phyloP scores from a whole-genome alignment of 2,797 vertebrate genomes.

The Gambusia yucatana region DNA sequence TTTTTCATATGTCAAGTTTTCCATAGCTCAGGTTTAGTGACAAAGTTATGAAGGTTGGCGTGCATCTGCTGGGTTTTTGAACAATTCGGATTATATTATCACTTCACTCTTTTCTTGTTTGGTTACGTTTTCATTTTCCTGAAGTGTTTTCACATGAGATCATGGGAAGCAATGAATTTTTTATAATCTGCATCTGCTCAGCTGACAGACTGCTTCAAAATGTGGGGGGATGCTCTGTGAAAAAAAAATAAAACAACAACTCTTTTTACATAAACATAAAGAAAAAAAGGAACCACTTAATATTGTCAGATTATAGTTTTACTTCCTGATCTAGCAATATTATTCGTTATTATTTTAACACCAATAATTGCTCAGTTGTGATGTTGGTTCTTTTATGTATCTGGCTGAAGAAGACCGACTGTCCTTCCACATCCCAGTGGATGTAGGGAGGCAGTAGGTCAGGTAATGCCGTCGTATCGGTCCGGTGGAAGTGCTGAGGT shows the following conservation, averaged over 20 bases:
- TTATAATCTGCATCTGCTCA: constrained; percentile 10
- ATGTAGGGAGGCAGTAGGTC: too few relatives aligned
- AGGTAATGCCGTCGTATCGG: background rate
- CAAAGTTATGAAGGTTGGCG: background rate
- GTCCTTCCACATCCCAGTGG: background rate
- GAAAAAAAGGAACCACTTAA: background rate
- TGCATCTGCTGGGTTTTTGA: background rate
- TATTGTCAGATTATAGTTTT: background rate
- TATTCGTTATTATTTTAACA: background rate
- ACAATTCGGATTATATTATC: constrained; percentile 5
- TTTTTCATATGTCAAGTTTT: background rate
- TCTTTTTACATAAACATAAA: background rate
- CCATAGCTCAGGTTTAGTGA: background rate
- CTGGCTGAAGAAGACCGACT: background rate
- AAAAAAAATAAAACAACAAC: background rate
- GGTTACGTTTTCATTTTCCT: constrained; percentile 12
- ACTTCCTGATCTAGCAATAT: background rate
- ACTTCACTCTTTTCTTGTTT: constrained; percentile 17
- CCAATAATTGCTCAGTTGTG: background rate
- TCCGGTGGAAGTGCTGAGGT: background rate
- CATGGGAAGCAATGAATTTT: constrained; percentile 1
- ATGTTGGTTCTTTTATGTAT: background rate
- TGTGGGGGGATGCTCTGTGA: constrained; percentile 3
- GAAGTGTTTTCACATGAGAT: constrained; percentile 2
- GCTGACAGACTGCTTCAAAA: background rate